These are phyloP conservation scores for Gadus macrocephalus DNA, from an alignment of 2,113 vertebrate species.

Conservation along the genomic window DNA sequence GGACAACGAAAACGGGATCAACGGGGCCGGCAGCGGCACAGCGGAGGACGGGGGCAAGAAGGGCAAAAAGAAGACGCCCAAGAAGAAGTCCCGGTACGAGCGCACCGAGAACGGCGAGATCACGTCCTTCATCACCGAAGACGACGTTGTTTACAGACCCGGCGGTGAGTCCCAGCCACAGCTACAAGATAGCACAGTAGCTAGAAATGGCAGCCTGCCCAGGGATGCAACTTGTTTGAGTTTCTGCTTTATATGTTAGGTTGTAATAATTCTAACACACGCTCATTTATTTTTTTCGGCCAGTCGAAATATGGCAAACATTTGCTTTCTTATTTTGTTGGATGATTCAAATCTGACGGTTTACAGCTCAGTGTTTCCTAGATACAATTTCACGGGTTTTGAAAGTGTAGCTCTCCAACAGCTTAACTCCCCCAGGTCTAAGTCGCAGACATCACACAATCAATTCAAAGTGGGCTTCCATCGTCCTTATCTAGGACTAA, in stretches of 20 bases:
- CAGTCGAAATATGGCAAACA: background rate
- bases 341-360: slow-evolving; percentile 2
- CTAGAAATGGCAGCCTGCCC: background rate
- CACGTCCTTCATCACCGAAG: slow-evolving; percentile 94
- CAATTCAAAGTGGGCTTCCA: slow-evolving; percentile 57
- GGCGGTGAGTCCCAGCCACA: slow-evolving; percentile 78
- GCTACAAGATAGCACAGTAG: background rate
- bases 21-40: slow-evolving; percentile 66
- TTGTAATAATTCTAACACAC: background rate
- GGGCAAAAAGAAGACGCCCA: slow-evolving; percentile 93
- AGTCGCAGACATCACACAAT: slow-evolving; percentile 53
- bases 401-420: slow-evolving; percentile 22
- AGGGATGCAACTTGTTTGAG: background rate
- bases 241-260: background rate
- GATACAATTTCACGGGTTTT: background rate
- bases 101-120: slow-evolving; percentile 93
- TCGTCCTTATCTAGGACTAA: slow-evolving; percentile 51
- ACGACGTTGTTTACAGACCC: slow-evolving; percentile 91
- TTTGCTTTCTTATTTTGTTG: background rate
- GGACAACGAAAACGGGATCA: slow-evolving; percentile 90
- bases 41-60: slow-evolving; percentile 91
- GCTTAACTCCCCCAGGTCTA: slow-evolving; percentile 32
- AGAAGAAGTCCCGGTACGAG: slow-evolving; percentile 96
- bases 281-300: background rate
- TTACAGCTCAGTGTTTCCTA: slow-evolving; percentile 7